Evolutionary conservation across 2,888 invertebrate species (phyloP).

Genomic region (Agrotis puta): DNA sequence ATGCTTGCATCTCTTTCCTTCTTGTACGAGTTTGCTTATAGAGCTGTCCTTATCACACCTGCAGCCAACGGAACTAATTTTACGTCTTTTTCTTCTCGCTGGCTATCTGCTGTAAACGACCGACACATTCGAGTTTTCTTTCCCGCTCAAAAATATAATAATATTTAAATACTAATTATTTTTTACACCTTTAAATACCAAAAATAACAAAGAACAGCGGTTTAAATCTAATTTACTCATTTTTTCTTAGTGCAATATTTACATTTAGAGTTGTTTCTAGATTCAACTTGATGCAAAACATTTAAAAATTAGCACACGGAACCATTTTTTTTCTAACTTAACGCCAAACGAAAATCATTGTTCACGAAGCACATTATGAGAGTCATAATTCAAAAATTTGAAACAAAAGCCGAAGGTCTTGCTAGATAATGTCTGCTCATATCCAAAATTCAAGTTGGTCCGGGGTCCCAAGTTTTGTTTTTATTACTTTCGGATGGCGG

Average conservation of each 20-base stretch:
- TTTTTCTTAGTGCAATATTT: conserved; percentile 8
- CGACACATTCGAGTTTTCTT: conserved; percentile 75
- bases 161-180: conserved; percentile 70
- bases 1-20: conserved; percentile 75
- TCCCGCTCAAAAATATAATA: conserved; percentile 68
- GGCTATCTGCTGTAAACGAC: conserved; percentile 82
- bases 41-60: conserved; percentile 76
- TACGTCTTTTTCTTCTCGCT: conserved; percentile 85
- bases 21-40: conserved; percentile 60
- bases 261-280: neutral
- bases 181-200: conserved; percentile 10
- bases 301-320: conserved; percentile 40
- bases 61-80: conserved; percentile 85
- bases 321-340: conserved; percentile 21
- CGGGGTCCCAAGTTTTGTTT: conserved; percentile 78
- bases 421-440: conserved; percentile 79
- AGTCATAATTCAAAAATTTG: conserved; percentile 59
- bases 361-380: conserved; percentile 52
- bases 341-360: conserved; percentile 36
- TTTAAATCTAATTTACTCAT: conserved; percentile 3
- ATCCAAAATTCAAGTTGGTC: conserved; percentile 83
- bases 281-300: neutral
- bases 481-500: conserved; percentile 80
- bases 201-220: neutral
- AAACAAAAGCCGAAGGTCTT: conserved; percentile 70